Evolutionary conservation across 2,113 vertebrate species (phyloP).

Genomic region (Potamarius usumacintae): DNA sequence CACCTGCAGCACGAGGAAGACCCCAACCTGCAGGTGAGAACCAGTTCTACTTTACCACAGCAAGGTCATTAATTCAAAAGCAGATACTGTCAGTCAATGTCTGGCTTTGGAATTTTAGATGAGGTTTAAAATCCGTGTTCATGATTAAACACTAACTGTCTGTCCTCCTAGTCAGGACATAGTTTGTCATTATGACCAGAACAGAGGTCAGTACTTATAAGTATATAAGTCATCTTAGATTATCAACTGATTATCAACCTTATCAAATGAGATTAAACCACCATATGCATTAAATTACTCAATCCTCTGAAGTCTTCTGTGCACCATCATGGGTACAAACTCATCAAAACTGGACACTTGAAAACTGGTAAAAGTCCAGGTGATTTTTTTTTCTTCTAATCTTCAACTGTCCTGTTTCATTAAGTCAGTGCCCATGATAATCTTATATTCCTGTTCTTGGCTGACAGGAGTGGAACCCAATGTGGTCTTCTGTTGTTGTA

Average conservation of each 20-base stretch:
- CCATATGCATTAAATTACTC: background rate
- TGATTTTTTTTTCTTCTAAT: background rate
- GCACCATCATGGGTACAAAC: background rate
- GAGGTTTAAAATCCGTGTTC: background rate
- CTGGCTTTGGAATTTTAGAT: background rate
- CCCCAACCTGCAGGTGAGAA: constrained; percentile 87
- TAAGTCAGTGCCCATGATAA: background rate
- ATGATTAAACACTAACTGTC: background rate
- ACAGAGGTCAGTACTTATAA: background rate
- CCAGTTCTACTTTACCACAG: constrained; percentile 16
- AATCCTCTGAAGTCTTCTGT: background rate
- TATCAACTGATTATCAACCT: background rate
- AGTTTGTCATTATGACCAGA: background rate
- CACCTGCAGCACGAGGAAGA: constrained; percentile 95
- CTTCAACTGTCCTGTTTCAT: background rate
- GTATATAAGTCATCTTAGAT: background rate
- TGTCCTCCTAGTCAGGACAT: background rate
- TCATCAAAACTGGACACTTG: background rate
- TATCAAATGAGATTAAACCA: background rate
- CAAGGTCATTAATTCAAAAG: background rate
- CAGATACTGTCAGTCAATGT: background rate
- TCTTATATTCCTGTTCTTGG: background rate
- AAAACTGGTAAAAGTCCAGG: background rate
- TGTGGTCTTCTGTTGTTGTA: background rate
- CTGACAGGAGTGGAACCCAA: background rate